These are phyloP conservation scores for Geodia barretti DNA, from an alignment of 37 sponge, comb jelly and placozoan species.

Conservation along the genomic window DNA sequence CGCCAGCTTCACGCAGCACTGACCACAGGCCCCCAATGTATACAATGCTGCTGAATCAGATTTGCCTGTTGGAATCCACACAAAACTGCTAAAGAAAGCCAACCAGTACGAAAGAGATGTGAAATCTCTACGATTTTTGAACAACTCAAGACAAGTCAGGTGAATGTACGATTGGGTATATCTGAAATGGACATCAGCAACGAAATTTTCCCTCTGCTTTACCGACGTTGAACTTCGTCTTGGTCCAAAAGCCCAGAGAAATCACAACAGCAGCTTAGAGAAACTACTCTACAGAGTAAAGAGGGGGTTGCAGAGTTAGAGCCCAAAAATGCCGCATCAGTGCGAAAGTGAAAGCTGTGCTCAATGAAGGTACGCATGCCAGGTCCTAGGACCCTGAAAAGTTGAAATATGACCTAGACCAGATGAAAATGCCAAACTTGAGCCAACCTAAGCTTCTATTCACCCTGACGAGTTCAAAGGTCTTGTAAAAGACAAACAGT, in stretches of 20 bases:
- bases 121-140: background rate
- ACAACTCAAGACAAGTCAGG: background rate
- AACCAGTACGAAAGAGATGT: constrained; percentile 12
- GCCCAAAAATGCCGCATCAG: background rate
- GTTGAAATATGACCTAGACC: background rate
- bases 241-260: background rate
- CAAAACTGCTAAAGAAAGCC: background rate
- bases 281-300: constrained; percentile 1
- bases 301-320: background rate
- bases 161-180: background rate
- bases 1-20: constrained; percentile 12
- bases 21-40: background rate
- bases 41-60: constrained; percentile 3
- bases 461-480: background rate
- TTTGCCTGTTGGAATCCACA: background rate
- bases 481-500: background rate
- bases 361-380: background rate
- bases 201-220: background rate
- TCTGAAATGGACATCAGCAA: background rate
- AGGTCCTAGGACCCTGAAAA: background rate
- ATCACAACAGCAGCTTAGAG: background rate
- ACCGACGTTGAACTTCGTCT: background rate
- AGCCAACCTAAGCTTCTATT: background rate
- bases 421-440: background rate
- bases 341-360: background rate